Conservation (phyloP, 2,888 invertebrate species). For the Halictus quadricinctus region DNA sequence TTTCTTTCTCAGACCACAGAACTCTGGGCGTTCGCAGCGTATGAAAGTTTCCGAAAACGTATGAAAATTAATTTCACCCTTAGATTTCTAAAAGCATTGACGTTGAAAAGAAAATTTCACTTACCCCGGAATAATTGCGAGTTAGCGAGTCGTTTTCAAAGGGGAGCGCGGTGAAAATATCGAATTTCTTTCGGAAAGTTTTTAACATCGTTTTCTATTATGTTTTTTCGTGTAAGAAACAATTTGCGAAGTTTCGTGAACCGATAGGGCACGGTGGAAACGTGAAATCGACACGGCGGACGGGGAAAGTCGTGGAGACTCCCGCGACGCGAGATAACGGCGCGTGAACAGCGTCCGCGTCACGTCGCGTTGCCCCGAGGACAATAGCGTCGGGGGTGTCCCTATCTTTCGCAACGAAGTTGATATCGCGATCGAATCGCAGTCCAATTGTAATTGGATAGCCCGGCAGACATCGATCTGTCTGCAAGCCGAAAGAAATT, state of each 20-base stretch:
- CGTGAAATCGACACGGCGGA: constrained; percentile 7
- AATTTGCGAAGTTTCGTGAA: background rate
- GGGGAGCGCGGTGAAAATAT: background rate
- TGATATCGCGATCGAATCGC: constrained; percentile 69
- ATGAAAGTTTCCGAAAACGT: too few species aligned
- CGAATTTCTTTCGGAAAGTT: background rate
- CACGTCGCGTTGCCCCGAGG: constrained; percentile 55
- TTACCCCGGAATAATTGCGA: background rate
- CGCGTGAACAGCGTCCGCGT: constrained; percentile 53
- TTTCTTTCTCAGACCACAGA: too few species aligned
- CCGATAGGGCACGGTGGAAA: background rate
- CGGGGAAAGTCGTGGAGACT: constrained; percentile 44
- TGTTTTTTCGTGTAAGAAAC: background rate
- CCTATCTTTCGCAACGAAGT: constrained; percentile 58
- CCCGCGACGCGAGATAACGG: constrained; percentile 55
- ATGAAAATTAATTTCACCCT: background rate
- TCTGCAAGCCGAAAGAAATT: constrained; percentile 29
- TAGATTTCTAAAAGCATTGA: background rate
- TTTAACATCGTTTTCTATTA: too few species aligned
- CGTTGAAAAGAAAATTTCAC: background rate
- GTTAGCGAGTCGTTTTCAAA: background rate
- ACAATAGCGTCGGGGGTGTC: constrained; percentile 64
- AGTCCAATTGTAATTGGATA: constrained; percentile 70
- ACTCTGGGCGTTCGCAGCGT: too few species aligned
- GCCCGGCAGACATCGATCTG: constrained; percentile 41